Conservation (phyloP, 1,140 invertebrate species). For the Psix sp. region DNA sequence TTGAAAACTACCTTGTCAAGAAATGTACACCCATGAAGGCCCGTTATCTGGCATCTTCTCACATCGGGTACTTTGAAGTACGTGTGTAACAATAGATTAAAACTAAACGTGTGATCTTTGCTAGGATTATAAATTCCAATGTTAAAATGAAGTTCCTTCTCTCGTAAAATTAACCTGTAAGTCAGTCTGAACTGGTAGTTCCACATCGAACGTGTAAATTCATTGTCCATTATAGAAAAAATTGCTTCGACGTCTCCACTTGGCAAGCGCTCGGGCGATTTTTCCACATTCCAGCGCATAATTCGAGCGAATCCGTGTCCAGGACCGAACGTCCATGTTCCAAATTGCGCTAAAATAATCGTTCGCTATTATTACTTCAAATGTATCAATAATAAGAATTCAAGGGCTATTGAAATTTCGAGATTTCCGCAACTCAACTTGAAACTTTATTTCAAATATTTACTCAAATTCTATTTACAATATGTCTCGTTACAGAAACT, state of each 20-base stretch:
- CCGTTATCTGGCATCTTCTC: conserved; percentile 91
- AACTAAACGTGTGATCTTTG: conserved; percentile 92
- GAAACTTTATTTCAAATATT: no score
- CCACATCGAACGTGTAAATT: conserved; percentile 95
- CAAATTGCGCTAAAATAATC: conserved; percentile 93
- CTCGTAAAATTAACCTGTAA: conserved; percentile 90
- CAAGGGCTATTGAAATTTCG: no score
- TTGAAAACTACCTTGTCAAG: conserved; percentile 88
- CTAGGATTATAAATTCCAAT: conserved; percentile 94
- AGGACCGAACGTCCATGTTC: conserved; percentile 93
- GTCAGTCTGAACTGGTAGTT: conserved; percentile 92
- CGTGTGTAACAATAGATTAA: conserved; percentile 94
- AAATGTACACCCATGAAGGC: conserved; percentile 93
- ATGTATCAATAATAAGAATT: no score
- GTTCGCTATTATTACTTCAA: background rate
- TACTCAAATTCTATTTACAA: background rate
- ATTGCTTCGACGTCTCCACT: conserved; percentile 94
- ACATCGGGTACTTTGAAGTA: conserved; percentile 98
- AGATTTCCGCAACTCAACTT: no score
- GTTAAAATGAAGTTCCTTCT: conserved; percentile 94
- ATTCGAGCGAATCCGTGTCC: conserved; percentile 96
- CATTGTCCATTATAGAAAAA: conserved; percentile 93
- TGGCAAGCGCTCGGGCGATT: conserved; percentile 88
- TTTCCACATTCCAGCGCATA: conserved; percentile 92
- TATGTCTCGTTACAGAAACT: background rate